These are phyloP conservation scores for Euglossa dilemma DNA, from an alignment of 1,140 invertebrate genomes.

Conservation along the genomic window DNA sequence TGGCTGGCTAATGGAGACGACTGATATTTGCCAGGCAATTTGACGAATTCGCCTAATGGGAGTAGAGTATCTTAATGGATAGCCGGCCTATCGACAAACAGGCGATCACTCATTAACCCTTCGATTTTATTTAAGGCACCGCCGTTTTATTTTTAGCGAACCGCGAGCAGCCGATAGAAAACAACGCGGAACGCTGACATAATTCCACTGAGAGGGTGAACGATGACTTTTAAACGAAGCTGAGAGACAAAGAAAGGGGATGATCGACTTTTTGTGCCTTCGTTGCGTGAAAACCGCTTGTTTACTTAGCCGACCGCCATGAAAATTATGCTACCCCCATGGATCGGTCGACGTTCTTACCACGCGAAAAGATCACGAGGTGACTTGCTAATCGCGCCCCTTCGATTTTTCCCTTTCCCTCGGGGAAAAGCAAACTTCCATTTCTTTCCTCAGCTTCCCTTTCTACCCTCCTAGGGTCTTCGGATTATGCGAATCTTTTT, in stretches of 20 bases:
- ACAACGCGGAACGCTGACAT: not conserved
- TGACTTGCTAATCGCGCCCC: too few species aligned
- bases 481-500: too few species aligned
- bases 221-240: not conserved
- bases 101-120: constrained; percentile 29
- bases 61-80: constrained; percentile 33
- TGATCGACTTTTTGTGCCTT: not conserved
- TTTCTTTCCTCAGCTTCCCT: too few species aligned
- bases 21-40: constrained; percentile 37
- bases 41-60: constrained; percentile 32
- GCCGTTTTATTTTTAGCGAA: constrained; percentile 37
- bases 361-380: not conserved
- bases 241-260: not conserved
- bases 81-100: constrained; percentile 28
- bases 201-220: constrained; percentile 17
- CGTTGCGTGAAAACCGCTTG: not conserved
- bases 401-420: not conserved
- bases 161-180: not conserved
- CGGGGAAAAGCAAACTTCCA: too few species aligned
- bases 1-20: constrained; percentile 21
- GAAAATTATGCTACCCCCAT: not conserved
- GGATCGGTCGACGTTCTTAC: not conserved
- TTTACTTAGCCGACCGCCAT: not conserved
- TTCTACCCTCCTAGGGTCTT: too few species aligned
- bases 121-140: constrained; percentile 11